Percentiles rank a stretch among this genome's conserved stretches.
phyloP scores from a whole-genome alignment of 2,113 vertebrate species.

The Acinonyx jubatus region DNA sequence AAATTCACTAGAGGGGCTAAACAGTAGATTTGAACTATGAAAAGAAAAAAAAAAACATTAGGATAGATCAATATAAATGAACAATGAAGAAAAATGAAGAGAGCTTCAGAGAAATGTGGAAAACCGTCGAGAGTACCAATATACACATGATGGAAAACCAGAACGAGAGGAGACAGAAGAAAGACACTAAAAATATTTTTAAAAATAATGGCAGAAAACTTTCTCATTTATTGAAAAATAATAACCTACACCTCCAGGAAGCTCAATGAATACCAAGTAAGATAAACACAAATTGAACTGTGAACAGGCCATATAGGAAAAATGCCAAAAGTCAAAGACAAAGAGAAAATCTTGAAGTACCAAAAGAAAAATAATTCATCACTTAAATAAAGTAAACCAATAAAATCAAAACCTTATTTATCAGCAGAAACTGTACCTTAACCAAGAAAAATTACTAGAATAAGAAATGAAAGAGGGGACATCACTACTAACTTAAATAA shows the following conservation, averaged over 20 bases:
- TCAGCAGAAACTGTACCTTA: background rate
- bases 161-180: background rate
- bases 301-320: background rate
- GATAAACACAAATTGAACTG: background rate
- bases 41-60: background rate
- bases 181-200: background rate
- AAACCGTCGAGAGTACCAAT: background rate
- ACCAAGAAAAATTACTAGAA: background rate
- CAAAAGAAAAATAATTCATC: background rate
- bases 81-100: background rate
- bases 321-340: background rate
- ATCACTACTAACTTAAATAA: background rate
- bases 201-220: background rate
- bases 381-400: background rate
- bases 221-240: background rate
- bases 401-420: background rate
- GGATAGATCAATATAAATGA: background rate
- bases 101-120: background rate
- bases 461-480: background rate
- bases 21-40: background rate
- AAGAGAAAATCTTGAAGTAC: background rate
- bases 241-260: background rate
- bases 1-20: background rate
- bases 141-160: background rate
- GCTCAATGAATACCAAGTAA: background rate